Evolutionary conservation across 1,140 invertebrate species (phyloP).

Genomic region (Trichonephila inaurata): DNA sequence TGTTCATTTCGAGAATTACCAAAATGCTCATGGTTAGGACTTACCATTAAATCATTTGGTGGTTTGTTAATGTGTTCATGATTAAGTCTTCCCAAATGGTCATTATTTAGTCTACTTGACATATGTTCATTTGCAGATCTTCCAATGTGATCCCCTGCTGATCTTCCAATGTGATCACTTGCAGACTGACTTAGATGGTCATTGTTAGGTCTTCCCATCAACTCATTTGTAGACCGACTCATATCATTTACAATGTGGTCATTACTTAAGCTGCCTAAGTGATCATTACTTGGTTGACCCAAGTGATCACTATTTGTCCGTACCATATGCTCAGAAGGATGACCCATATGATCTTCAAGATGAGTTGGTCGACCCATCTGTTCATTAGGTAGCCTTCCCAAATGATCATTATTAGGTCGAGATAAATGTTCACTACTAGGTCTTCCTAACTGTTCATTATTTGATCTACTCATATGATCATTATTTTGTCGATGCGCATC

Average conservation of each 20-base stretch:
- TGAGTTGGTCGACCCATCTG: background rate
- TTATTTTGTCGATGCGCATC: slow-evolving; percentile 7
- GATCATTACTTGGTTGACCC: slow-evolving; percentile 42
- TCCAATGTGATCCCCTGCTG: slow-evolving; percentile 64
- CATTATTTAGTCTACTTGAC: slow-evolving; percentile 37
- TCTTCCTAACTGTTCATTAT: slow-evolving; percentile 46
- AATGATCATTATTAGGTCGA: slow-evolving; percentile 44
- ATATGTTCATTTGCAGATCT: slow-evolving; percentile 64
- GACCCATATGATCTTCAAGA: slow-evolving; percentile 62
- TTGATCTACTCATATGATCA: slow-evolving; percentile 60
- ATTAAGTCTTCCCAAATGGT: slow-evolving; percentile 58
- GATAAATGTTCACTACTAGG: slow-evolving; percentile 56
- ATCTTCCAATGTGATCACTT: slow-evolving; percentile 67
- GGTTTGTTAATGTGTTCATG: slow-evolving; percentile 56
- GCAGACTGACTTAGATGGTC: slow-evolving; percentile 40
- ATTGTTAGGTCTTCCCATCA: slow-evolving; percentile 38
- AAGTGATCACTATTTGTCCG: slow-evolving; percentile 50
- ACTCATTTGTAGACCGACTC: slow-evolving; percentile 52
- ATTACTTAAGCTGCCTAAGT: slow-evolving; percentile 68
- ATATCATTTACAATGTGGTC: slow-evolving; percentile 67
- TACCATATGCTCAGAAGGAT: slow-evolving; percentile 55
- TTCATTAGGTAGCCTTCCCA: slow-evolving; percentile 1
- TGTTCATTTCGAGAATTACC: slow-evolving; percentile 58
- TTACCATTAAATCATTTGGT: slow-evolving; percentile 58
- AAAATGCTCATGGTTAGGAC: slow-evolving; percentile 72